These are phyloP conservation scores for Murina feae DNA, from an alignment of 2,113 vertebrate species.

Conservation along the genomic window DNA sequence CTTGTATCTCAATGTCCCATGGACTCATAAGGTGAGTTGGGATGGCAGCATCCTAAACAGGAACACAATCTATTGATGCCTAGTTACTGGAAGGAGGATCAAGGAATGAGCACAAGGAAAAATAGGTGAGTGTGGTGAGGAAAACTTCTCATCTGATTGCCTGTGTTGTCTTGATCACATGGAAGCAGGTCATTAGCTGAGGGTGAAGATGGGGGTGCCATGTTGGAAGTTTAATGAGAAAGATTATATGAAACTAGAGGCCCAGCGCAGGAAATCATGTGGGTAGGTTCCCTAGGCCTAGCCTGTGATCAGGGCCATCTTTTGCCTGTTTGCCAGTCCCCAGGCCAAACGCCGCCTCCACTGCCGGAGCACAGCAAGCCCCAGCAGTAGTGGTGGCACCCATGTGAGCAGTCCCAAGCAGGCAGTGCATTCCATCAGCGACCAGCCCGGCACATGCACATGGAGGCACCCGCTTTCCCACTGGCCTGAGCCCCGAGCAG, in stretches of 20 bases:
- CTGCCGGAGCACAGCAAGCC: no score
- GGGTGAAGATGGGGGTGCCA: background rate
- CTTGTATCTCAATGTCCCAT: background rate
- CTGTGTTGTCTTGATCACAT: background rate
- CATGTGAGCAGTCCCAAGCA: no score
- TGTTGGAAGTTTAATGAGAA: background rate
- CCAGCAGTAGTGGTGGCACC: no score
- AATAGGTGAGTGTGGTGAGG: background rate
- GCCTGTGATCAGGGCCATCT: no score
- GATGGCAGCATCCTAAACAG: background rate
- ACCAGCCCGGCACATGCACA: no score
- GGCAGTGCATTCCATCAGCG: no score
- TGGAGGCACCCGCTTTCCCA: no score
- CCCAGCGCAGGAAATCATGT: no score
- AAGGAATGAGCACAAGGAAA: background rate
- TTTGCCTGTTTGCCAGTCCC: no score
- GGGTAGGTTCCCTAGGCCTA: no score
- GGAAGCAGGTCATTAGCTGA: background rate
- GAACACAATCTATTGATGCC: background rate
- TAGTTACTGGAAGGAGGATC: background rate
- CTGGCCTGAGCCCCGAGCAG: no score
- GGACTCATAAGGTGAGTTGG: background rate
- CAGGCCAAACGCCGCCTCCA: no score
- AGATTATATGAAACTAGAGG: background rate
- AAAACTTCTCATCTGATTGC: background rate